These are phyloP conservation scores for Himalopsyche kuldschensis DNA, from an alignment of 2,888 invertebrate genomes.

Conservation along the genomic window DNA sequence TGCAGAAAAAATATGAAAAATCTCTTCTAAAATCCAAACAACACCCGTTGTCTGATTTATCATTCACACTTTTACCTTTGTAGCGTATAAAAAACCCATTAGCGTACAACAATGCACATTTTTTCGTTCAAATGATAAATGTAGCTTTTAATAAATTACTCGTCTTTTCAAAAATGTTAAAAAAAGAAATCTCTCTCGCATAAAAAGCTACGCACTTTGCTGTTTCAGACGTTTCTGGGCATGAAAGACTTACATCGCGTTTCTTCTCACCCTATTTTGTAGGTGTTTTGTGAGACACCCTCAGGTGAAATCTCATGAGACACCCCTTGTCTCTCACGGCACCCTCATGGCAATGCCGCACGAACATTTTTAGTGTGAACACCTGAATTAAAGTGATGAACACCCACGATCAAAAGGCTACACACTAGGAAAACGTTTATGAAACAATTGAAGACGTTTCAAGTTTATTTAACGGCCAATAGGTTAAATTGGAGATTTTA, in stretches of 20 bases:
- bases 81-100: conserved; percentile 37
- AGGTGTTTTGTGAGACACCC: background rate
- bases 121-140: conserved; percentile 36
- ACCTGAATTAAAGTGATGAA: background rate
- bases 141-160: conserved; percentile 37
- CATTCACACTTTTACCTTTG: conserved; percentile 35
- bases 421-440: background rate
- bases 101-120: conserved; percentile 37
- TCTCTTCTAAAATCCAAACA: conserved; percentile 3
- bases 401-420: background rate
- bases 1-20: background rate
- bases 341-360: background rate
- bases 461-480: no score
- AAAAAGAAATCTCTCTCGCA: conserved; percentile 23
- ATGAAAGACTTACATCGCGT: conserved; percentile 15
- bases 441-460: background rate
- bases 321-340: background rate
- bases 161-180: conserved; percentile 26
- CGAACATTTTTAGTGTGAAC: background rate
- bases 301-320: conserved; percentile 2
- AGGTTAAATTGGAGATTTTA: no score
- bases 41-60: conserved; percentile 34
- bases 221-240: conserved; percentile 15
- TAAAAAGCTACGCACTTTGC: conserved; percentile 25
- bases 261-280: conserved; percentile 21